These are phyloP conservation scores for Bagarius yarrelli DNA, from an alignment of 2,113 vertebrate species.

Conservation along the genomic window DNA sequence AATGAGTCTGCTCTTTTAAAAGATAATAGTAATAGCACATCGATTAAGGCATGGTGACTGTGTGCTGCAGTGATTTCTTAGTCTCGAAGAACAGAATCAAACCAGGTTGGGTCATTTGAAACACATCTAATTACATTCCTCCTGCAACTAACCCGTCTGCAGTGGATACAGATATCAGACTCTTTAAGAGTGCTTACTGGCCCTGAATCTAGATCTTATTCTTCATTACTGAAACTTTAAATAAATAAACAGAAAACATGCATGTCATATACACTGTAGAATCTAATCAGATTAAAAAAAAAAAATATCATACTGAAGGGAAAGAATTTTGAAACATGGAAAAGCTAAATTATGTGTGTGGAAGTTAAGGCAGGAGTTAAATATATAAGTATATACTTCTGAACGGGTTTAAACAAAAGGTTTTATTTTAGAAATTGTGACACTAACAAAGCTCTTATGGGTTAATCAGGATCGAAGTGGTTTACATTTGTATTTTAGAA, in stretches of 20 bases:
- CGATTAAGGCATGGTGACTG: slow-evolving; percentile 49
- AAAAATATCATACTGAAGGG: not conserved
- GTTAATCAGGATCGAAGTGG: not conserved
- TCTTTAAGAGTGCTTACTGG: not conserved
- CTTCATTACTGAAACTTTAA: not conserved
- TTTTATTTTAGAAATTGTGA: not conserved
- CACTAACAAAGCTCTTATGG: no score
- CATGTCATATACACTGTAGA: not conserved
- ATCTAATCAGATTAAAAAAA: not conserved
- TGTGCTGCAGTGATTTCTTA: slow-evolving; percentile 55
- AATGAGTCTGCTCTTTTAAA: slow-evolving; percentile 59
- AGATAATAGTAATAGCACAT: slow-evolving; percentile 61
- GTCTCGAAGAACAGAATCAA: slow-evolving; percentile 50
- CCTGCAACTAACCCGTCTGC: slow-evolving; percentile 29
- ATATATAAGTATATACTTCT: not conserved
- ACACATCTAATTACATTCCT: slow-evolving; percentile 46
- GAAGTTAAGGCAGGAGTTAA: not conserved
- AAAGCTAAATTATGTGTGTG: not conserved
- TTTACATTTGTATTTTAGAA: not conserved
- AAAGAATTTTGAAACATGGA: not conserved
- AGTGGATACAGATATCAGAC: slow-evolving; percentile 19
- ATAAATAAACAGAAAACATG: not conserved
- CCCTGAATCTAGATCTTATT: not conserved
- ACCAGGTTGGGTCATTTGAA: slow-evolving; percentile 37
- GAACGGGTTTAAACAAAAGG: not conserved